Evolutionary conservation across 2,888 invertebrate genomes (phyloP).

Genomic region (Escarpia spicata): DNA sequence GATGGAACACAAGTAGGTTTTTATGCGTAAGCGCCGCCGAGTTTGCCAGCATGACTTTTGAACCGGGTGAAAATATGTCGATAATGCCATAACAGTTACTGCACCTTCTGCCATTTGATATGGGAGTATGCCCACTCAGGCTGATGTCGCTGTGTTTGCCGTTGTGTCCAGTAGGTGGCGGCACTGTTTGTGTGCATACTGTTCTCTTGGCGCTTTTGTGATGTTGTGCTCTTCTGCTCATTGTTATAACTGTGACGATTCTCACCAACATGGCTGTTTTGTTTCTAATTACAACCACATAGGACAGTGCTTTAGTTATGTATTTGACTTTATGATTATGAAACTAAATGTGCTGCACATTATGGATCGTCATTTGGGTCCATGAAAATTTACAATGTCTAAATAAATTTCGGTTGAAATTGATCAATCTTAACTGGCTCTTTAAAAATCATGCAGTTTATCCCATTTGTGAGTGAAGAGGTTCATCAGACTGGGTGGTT

Average conservation of each 20-base stretch:
- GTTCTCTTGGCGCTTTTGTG: not conserved
- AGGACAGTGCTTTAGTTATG: not conserved
- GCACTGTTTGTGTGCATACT: not conserved
- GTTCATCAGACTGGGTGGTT: no score
- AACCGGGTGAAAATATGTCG: slow-evolving; percentile 10
- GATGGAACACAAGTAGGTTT: not conserved
- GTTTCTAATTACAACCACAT: not conserved
- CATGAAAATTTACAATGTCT: not conserved
- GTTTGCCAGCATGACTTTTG: not conserved
- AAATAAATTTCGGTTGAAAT: not conserved
- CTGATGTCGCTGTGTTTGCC: not conserved
- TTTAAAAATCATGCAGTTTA: not conserved
- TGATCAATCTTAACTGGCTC: not conserved
- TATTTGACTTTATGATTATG: not conserved
- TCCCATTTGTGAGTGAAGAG: no score
- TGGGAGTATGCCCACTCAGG: not conserved
- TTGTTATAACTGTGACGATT: not conserved
- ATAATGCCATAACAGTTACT: slow-evolving; percentile 11
- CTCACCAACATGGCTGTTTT: not conserved
- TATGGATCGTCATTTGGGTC: not conserved
- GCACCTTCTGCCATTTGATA: slow-evolving; percentile 13
- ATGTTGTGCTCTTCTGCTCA: not conserved
- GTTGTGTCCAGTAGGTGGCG: not conserved
- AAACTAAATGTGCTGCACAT: not conserved
- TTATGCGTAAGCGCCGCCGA: not conserved